Conservation (phyloP, 2,888 invertebrate genomes). For the Sycophila texana region DNA sequence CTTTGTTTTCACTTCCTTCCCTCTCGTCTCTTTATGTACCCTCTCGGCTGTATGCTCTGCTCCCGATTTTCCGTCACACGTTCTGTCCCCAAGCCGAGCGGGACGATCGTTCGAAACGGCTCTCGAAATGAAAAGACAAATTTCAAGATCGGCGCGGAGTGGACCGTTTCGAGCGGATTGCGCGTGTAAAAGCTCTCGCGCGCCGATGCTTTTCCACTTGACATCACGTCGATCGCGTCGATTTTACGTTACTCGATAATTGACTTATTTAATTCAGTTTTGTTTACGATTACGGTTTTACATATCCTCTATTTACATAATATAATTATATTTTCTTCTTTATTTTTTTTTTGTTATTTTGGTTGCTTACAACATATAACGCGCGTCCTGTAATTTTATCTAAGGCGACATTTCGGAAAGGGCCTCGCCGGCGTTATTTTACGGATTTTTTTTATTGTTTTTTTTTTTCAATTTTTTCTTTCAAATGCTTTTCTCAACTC, state of each 20-base stretch:
- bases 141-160: no score
- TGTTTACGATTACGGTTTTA: conserved; percentile 47
- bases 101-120: no score
- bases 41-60: background rate
- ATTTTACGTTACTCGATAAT: conserved; percentile 52
- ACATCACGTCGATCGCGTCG: background rate
- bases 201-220: background rate
- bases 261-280: conserved; percentile 58
- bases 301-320: conserved; percentile 51
- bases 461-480: conserved; percentile 9
- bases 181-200: no score
- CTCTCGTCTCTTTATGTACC: no score
- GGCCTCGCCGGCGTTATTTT: conserved; percentile 45
- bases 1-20: conserved; percentile 27
- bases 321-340: conserved; percentile 25
- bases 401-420: conserved; percentile 56
- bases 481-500: background rate
- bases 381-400: conserved; percentile 55
- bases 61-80: background rate
- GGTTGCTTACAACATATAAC: conserved; percentile 24
- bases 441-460: conserved; percentile 4
- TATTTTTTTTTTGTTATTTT: conserved; percentile 9
- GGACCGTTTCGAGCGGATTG: no score
- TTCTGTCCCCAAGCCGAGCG: background rate
- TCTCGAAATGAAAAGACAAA: no score